Conservation (phyloP, 2,113 vertebrate genomes). For the Chamaea fasciata region DNA sequence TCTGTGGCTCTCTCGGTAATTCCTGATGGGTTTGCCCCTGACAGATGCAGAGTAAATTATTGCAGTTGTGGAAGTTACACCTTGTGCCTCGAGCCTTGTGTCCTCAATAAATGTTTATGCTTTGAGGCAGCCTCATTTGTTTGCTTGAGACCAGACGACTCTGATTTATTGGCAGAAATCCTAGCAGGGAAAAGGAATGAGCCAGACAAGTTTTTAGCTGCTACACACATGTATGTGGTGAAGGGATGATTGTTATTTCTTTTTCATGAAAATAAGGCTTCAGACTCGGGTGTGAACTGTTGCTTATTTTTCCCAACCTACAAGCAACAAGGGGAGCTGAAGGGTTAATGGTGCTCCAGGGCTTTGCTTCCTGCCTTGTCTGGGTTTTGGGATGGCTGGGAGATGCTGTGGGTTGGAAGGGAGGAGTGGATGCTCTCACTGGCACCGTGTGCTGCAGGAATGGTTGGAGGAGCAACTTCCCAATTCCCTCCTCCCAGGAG, state of each 20-base stretch:
- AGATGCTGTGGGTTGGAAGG: neutral
- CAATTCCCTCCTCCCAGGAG: neutral
- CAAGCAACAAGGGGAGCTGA: neutral
- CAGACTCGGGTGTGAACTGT: neutral
- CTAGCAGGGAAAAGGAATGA: neutral
- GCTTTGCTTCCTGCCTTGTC: neutral
- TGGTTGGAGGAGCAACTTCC: neutral
- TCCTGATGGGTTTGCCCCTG: neutral
- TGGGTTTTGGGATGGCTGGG: neutral
- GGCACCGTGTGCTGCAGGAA: neutral
- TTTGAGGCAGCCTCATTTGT: constrained; percentile 19
- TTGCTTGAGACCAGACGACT: neutral
- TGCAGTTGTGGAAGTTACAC: neutral
- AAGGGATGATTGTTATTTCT: neutral
- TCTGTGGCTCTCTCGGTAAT: neutral
- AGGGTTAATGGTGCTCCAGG: neutral
- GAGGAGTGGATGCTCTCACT: neutral
- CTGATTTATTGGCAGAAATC: constrained; percentile 42
- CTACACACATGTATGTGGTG: neutral
- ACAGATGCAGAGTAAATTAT: neutral
- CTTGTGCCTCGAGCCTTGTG: neutral
- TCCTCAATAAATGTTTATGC: constrained; percentile 9
- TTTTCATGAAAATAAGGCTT: neutral
- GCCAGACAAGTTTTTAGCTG: neutral
- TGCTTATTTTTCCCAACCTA: neutral